These are phyloP conservation scores for Cryptotis parvus DNA, from an alignment of 2,113 vertebrate genomes.

Conservation along the genomic window DNA sequence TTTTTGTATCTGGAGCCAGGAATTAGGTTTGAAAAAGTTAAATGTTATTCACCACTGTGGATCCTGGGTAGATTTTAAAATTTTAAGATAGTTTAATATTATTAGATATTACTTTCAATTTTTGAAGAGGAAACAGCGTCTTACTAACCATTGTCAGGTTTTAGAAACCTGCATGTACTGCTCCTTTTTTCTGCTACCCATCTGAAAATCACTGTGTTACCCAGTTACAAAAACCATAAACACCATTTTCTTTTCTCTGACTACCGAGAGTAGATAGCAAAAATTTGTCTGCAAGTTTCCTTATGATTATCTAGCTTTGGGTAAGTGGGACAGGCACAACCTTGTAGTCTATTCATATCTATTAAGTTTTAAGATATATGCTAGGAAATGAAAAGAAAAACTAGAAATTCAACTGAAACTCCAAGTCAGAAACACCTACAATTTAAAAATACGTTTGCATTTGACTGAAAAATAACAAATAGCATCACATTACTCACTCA, in stretches of 20 bases:
- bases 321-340: not conserved
- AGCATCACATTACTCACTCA: slow-evolving; percentile 2
- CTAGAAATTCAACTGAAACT: not conserved
- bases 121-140: not conserved
- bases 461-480: slow-evolving; percentile 35
- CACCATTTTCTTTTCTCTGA: not conserved
- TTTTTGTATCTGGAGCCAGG: not conserved
- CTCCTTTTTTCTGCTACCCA: not conserved
- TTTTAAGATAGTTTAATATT: not conserved
- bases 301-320: not conserved
- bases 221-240: slow-evolving; percentile 21
- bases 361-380: not conserved
- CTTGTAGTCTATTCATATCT: not conserved
- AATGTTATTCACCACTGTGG: not conserved
- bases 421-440: not conserved
- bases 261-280: too few species aligned
- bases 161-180: not conserved
- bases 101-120: slow-evolving; percentile 13
- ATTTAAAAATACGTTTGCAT: slow-evolving; percentile 43
- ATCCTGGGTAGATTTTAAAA: not conserved
- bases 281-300: too few species aligned
- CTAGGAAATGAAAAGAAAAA: slow-evolving; percentile 52
- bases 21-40: not conserved
- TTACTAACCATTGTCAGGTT: slow-evolving; percentile 9
- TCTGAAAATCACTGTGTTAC: slow-evolving; percentile 34